Base-by-base conservation (phyloP, 2,113 vertebrate genomes). In the Gallinago jamesoni region DNA sequence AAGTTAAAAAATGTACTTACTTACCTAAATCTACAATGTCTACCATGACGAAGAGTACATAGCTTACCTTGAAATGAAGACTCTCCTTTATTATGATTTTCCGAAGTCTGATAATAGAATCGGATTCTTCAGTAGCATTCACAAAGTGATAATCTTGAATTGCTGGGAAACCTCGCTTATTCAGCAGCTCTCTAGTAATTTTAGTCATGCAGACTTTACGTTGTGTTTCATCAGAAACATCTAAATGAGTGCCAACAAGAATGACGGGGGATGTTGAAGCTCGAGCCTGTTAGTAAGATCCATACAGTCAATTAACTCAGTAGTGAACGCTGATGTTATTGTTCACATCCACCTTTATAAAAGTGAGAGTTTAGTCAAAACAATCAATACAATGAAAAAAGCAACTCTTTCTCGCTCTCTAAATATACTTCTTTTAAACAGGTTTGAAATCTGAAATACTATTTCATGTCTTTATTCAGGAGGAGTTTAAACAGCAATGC, bases 241-340 rank as follows among this genome's bases (percentile, higher is more conserved):
- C 99, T 47, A 98, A 93, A 89, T 99, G 99, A 17, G 99, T 99
- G 64, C 99, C 99, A 48, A 99, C 98, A 57, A 99, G 98, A 94
- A 99, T 98, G 82, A 99, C 99, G 1, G 99, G 99, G 14, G 99
- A 99, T 18, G 98, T 98, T 2, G 99, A 99, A 21, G 99, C 99
- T 9, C 98, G 97, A 5, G 99, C 99, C 99, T 99, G 73, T 10
- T 31, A 89, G 55, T 31, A 70, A 95, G 78, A 88, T 20, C 73
- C 52, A 77, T 8, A 84, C 3, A 77, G 31, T 1, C 12, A 2
- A 84, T 59, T 37, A 63, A 76, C 50, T 84, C 84, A 70, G 9
- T 21, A 79, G 68, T 23, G 9, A 83, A 69, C 35, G 25, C 3
- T 64, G 37, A 52, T 41, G 57, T 48, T 68, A 41, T 43, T 48